These are phyloP conservation scores for Cryptoblepharus egeriae DNA, from an alignment of 2,797 vertebrate species.

Conservation along the genomic window DNA sequence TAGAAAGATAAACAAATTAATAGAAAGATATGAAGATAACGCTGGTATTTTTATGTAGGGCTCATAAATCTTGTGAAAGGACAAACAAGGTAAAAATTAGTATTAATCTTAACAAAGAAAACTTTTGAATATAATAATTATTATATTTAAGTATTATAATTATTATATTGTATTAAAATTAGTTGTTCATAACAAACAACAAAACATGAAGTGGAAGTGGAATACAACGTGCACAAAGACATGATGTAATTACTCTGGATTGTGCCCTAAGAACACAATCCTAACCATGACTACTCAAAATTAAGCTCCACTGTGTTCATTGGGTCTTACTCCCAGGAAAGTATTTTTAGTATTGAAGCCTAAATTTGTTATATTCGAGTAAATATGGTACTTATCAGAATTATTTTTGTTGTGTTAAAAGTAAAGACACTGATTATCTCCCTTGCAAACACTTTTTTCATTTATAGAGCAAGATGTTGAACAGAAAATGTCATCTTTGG, in stretches of 20 bases:
- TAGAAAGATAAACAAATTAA: conserved; percentile 82
- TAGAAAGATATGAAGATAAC: conserved; percentile 74
- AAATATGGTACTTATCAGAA: too few species aligned
- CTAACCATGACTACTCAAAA: too few species aligned
- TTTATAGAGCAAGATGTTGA: neutral
- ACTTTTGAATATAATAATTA: conserved; percentile 69
- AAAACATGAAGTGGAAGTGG: conserved; percentile 23
- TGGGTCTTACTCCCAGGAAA: too few species aligned
- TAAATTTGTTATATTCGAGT: too few species aligned
- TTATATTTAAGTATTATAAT: conserved; percentile 67
- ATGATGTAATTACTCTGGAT: too few species aligned
- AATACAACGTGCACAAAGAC: too few species aligned
- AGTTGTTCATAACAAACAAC: conserved; percentile 69
- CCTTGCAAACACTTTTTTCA: neutral
- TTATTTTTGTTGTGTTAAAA: conserved; percentile 68
- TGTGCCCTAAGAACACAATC: too few species aligned
- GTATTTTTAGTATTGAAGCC: too few species aligned
- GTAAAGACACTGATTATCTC: conserved; percentile 8
- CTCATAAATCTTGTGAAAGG: conserved; percentile 71
- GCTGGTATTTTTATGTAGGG: conserved; percentile 70
- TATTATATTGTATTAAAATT: conserved; percentile 72
- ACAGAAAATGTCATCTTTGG: neutral
- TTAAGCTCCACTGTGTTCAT: too few species aligned
- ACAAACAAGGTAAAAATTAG: conserved; percentile 70
- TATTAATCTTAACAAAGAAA: conserved; percentile 72